Base-by-base conservation (phyloP, 64 coral and sea anemone species). In the Anthopleura sola region DNA sequence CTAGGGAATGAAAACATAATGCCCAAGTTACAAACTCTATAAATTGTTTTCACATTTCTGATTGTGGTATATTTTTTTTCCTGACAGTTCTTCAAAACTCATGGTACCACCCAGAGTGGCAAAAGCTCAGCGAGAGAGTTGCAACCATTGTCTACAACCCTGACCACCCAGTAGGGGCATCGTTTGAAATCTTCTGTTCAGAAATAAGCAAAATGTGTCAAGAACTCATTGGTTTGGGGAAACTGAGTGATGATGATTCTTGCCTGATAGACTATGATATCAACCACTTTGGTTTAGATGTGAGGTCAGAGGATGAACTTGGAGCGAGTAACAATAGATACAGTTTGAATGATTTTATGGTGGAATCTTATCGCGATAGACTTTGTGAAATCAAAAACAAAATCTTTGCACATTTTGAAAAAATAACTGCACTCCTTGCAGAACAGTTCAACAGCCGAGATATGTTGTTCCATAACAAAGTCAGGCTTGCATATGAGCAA, bases 401-500 rank as follows among this genome's bases (percentile, higher is more conserved):
- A 2, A 83, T 97, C 85, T 87, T 66, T 13, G 37, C 84, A 19
- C 83, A 92, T 31, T 49, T 97, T 26, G n/a, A 37, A 18, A 78
- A 81, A 32, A 89, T 76, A 26, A 97, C 94, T 69, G 94, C 83
- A 28, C 81, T 92, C 36, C 60, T 97, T 29, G 87, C 87, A 3
- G 90, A 87, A 0, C 75, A 83, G 14, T 97, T 97, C 51, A 97
- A 93, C 48, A 88, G 88, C 57, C 75, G 44, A 76, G 90, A 93
- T 32, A 38, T 16, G 10, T 60, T 86, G 2, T 91, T 89, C 23
- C 88, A 88, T 36, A 94, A 94, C 13, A 94, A 95, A 50, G 68
- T 99, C 10, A 90, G 93, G 17, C 85, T 99, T 69, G 94, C 92
- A 29, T 99, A 99, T 37, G 97, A 99, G 46, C 93, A 95, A 44